Evolutionary conservation across 2,888 invertebrate genomes (phyloP).

Genomic region (Tryphoninae sp.): DNA sequence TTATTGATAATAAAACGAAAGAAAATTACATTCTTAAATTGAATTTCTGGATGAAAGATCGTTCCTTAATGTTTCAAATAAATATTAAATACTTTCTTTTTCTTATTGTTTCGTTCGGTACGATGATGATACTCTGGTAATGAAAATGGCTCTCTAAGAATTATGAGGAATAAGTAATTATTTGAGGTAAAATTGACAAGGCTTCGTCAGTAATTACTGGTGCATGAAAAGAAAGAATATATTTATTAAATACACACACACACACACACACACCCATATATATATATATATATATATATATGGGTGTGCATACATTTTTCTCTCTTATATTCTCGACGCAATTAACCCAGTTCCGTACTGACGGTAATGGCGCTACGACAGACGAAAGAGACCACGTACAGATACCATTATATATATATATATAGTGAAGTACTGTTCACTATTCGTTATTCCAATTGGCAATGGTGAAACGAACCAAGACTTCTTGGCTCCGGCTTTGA

Average conservation of each 20-base stretch:
- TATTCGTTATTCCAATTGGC: conserved; percentile 63
- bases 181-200: conserved; percentile 36
- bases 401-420: conserved; percentile 36
- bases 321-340: conserved; percentile 59
- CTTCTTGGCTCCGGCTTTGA: conserved; percentile 52
- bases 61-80: no score
- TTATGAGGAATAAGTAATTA: conserved; percentile 36
- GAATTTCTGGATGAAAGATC: no score
- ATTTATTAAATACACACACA: background rate
- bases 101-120: background rate
- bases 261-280: no score
- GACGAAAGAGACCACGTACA: conserved; percentile 44
- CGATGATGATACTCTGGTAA: background rate
- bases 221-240: conserved; percentile 36
- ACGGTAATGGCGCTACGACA: conserved; percentile 54
- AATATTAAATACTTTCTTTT: no score
- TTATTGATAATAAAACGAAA: no score
- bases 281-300: background rate
- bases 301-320: conserved; percentile 32
- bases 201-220: conserved; percentile 50
- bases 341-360: conserved; percentile 65
- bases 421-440: conserved; percentile 36
- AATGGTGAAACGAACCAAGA: conserved; percentile 47
- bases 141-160: conserved; percentile 17
- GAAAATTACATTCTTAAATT: no score